phyloP scores from a whole-genome alignment of 2,797 vertebrate genomes.

The Phaenicophaeus curvirostris region DNA sequence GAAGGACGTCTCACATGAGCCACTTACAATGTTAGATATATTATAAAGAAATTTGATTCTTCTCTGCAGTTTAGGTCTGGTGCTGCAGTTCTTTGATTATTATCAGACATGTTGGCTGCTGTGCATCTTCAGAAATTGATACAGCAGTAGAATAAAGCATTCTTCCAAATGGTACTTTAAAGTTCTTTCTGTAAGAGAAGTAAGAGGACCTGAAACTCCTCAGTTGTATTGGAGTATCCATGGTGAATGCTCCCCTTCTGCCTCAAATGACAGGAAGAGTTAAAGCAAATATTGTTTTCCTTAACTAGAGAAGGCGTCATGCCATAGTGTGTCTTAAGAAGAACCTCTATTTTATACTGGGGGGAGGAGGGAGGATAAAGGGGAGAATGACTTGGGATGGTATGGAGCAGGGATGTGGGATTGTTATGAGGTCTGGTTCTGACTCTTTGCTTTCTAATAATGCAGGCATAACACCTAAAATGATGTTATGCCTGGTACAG shows the following conservation, averaged over 20 bases:
- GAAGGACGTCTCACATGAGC: not conserved
- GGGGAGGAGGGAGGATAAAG: too few relatives aligned
- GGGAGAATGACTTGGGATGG: not conserved
- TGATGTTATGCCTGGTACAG: not conserved
- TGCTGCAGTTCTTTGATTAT: not conserved
- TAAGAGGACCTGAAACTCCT: not conserved
- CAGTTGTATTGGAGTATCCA: not conserved
- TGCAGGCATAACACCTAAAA: not conserved
- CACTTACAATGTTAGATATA: not conserved
- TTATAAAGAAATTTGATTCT: not conserved
- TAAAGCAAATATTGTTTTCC: not conserved
- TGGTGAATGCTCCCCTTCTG: not conserved
- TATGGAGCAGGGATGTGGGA: accelerated
- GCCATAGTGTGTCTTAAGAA: too few relatives aligned
- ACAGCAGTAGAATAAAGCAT: not conserved
- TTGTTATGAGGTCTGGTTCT: not conserved
- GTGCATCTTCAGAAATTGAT: not conserved
- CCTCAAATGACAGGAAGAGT: not conserved
- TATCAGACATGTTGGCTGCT: not conserved
- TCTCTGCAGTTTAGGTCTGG: not conserved
- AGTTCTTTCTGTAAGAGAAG: not conserved
- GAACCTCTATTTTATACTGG: not conserved
- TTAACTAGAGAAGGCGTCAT: not conserved
- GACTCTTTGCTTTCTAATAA: not conserved
- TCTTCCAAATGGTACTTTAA: not conserved